phyloP scores from a whole-genome alignment of 2,888 invertebrate species.

The Erebia palarica region DNA sequence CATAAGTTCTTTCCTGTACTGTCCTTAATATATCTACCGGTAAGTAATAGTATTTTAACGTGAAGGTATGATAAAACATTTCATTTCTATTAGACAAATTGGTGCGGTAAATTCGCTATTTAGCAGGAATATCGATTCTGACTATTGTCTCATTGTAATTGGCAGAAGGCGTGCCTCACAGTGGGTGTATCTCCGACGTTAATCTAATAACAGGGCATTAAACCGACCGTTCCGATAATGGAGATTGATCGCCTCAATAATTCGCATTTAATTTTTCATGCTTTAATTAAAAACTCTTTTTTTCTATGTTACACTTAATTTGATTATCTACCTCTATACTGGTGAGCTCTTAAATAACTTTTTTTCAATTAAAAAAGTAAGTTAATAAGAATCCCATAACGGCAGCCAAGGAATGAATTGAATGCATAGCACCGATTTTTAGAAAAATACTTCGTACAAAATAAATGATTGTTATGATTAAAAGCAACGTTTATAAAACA shows the following conservation, averaged over 20 bases:
- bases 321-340: too few relatives aligned
- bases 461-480: too few relatives aligned
- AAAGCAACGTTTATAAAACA: too few relatives aligned
- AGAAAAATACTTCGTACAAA: too few relatives aligned
- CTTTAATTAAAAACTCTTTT: constrained; percentile 11
- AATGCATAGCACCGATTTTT: too few relatives aligned
- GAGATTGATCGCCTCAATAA: constrained; percentile 60
- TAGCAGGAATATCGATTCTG: constrained; percentile 11
- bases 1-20: too few relatives aligned
- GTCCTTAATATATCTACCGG: too few relatives aligned
- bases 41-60: too few relatives aligned
- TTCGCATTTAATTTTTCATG: constrained; percentile 9
- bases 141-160: constrained; percentile 22
- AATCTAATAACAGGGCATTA: constrained; percentile 65
- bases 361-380: too few relatives aligned
- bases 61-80: background rate
- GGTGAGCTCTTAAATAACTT: too few relatives aligned
- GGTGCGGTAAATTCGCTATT: constrained; percentile 14
- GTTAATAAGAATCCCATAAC: background rate
- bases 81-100: constrained; percentile 14
- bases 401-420: background rate
- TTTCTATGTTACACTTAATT: background rate
- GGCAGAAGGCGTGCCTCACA: constrained; percentile 18
- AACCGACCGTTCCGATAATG: constrained; percentile 62
- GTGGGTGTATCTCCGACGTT: constrained; percentile 41